A percentile compares a stretch with the other conserved stretches of the same genome.
These are phyloP conservation scores for Hymenopus coronatus DNA, from an alignment of 2,888 invertebrate genomes.

Conservation along the genomic window DNA sequence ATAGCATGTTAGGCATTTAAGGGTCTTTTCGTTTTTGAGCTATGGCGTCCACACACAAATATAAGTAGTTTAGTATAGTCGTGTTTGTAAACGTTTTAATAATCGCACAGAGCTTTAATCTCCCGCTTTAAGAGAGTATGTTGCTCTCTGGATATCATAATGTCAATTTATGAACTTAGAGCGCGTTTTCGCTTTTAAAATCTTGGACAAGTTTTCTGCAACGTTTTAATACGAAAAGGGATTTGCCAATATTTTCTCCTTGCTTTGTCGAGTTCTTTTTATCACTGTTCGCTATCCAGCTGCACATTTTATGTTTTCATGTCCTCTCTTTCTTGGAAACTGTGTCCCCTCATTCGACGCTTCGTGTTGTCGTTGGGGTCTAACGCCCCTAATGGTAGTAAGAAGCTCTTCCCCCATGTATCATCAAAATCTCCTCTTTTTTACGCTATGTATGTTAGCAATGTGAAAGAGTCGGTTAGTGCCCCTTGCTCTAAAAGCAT, in stretches of 20 bases:
- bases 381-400: neutral
- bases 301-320: neutral
- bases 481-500: neutral
- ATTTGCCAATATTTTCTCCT: neutral
- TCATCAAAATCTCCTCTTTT: neutral
- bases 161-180: neutral
- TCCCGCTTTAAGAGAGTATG: no score
- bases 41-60: no score
- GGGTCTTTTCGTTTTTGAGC: no score
- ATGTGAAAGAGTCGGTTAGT: neutral
- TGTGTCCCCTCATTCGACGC: neutral
- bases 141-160: neutral
- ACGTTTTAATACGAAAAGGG: neutral
- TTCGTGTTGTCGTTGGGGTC: neutral
- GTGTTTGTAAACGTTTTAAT: no score
- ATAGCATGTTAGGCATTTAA: no score
- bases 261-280: neutral
- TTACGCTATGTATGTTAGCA: neutral
- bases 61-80: no score
- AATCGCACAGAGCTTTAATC: no score
- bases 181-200: neutral
- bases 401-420: neutral
- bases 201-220: neutral
- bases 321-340: neutral
- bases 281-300: neutral